Evolutionary conservation across 2,113 vertebrate species (phyloP).

Genomic region (Percopsis transmontana): DNA sequence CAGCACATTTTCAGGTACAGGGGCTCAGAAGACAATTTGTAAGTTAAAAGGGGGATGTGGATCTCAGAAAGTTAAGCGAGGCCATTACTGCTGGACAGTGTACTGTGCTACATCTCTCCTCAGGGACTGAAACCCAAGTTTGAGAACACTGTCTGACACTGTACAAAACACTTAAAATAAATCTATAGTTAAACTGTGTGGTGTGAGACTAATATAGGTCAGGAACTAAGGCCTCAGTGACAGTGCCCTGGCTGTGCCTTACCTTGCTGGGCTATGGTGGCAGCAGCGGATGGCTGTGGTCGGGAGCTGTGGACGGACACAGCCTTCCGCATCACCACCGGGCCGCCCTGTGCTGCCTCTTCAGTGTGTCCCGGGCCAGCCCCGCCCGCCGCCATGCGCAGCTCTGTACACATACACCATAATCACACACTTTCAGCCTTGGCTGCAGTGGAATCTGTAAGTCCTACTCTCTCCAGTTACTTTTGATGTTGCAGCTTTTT

Average conservation of each 20-base stretch:
- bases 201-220: not conserved
- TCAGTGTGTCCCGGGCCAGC: slow-evolving; percentile 42
- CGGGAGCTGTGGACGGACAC: slow-evolving; percentile 80
- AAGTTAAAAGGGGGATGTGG: too few relatives aligned
- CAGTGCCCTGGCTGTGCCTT: slow-evolving; percentile 24
- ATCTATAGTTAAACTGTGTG: slow-evolving; percentile 4
- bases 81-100: slow-evolving; percentile 30
- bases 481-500: slow-evolving; percentile 65
- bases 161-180: not conserved
- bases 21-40: too few relatives aligned
- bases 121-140: slow-evolving; percentile 89
- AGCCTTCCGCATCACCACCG: slow-evolving; percentile 80
- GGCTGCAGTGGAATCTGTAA: slow-evolving; percentile 54
- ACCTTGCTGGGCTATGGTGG: slow-evolving; percentile 76
- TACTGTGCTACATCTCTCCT: slow-evolving; percentile 19
- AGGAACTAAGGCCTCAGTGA: not conserved
- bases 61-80: too few relatives aligned
- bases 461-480: slow-evolving; percentile 52
- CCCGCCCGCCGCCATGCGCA: slow-evolving; percentile 56
- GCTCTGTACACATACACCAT: slow-evolving; percentile 43
- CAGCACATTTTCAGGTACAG: too few relatives aligned
- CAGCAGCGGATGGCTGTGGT: slow-evolving; percentile 38
- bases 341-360: slow-evolving; percentile 59
- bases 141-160: slow-evolving; percentile 4
- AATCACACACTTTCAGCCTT: slow-evolving; percentile 35